phyloP scores from a whole-genome alignment of 2,113 vertebrate species.

The Ctenomys sociabilis region DNA sequence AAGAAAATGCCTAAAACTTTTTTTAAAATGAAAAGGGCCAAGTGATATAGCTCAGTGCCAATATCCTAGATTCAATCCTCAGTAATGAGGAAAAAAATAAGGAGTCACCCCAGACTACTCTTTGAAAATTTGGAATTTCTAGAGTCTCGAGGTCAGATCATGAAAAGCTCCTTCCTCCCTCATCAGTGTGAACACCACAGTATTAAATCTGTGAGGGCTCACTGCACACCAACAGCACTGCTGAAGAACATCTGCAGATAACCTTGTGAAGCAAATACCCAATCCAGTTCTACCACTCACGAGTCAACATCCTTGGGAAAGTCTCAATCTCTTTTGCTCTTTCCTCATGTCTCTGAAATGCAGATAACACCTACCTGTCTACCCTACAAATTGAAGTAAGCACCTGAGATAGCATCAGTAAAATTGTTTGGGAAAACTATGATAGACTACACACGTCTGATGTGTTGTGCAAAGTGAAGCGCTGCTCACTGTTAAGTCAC shows the following conservation, averaged over 20 bases:
- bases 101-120: not conserved
- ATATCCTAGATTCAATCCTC: not conserved
- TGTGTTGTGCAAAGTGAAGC: not conserved
- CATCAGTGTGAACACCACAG: constrained; percentile 19
- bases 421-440: not conserved
- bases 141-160: constrained; percentile 14
- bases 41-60: not conserved
- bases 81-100: not conserved
- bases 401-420: not conserved
- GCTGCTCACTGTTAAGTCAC: not conserved
- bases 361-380: not conserved
- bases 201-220: not conserved
- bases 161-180: constrained; percentile 33
- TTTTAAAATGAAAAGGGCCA: not conserved
- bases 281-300: not conserved
- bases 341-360: constrained; percentile 14
- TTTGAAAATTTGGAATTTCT: constrained; percentile 63
- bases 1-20: not conserved
- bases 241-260: not conserved
- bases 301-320: not conserved
- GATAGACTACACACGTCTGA: not conserved
- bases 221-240: not conserved
- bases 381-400: not conserved
- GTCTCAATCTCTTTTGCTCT: not conserved
- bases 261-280: not conserved